Percentiles rank a stretch among this genome's conserved stretches.
phyloP scores from a whole-genome alignment of 2,113 vertebrate genomes.

The Condylura cristata region DNA sequence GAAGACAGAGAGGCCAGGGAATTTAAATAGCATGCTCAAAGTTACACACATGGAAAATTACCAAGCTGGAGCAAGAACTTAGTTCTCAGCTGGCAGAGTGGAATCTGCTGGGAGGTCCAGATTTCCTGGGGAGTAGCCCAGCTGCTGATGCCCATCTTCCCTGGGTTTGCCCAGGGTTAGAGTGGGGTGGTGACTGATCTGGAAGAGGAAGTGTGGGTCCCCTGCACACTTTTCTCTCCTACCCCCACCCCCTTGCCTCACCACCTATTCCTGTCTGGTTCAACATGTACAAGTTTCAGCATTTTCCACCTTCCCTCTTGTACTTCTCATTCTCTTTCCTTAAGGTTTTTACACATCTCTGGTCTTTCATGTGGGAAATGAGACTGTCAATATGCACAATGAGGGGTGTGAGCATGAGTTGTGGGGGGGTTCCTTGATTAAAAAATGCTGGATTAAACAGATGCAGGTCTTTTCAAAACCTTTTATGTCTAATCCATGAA shows the following conservation, averaged over 20 bases:
- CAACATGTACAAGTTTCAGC: not conserved
- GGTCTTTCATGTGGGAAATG: not conserved
- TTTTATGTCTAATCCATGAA: not conserved
- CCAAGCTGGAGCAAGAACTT: not conserved
- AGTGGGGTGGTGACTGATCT: not conserved
- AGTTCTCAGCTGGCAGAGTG: not conserved
- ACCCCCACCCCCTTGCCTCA: not conserved
- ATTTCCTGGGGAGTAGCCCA: not conserved
- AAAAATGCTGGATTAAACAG: not conserved
- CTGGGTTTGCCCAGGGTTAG: not conserved
- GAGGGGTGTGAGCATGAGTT: too few species aligned
- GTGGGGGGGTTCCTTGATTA: not conserved
- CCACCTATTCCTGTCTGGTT: not conserved
- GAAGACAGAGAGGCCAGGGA: not conserved
- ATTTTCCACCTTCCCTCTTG: not conserved
- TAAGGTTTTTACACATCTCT: not conserved
- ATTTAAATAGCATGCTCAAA: not conserved
- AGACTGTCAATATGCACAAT: not conserved
- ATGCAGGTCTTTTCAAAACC: not conserved
- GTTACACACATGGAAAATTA: not conserved
- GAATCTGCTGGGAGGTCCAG: not conserved
- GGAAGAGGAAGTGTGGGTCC: not conserved
- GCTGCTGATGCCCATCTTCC: not conserved
- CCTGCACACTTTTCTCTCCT: not conserved
- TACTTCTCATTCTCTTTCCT: not conserved